Evolutionary conservation across 2,888 invertebrate genomes (phyloP), one percentile per base, ranked within the genome.

Genomic region (Labia minor): DNA sequence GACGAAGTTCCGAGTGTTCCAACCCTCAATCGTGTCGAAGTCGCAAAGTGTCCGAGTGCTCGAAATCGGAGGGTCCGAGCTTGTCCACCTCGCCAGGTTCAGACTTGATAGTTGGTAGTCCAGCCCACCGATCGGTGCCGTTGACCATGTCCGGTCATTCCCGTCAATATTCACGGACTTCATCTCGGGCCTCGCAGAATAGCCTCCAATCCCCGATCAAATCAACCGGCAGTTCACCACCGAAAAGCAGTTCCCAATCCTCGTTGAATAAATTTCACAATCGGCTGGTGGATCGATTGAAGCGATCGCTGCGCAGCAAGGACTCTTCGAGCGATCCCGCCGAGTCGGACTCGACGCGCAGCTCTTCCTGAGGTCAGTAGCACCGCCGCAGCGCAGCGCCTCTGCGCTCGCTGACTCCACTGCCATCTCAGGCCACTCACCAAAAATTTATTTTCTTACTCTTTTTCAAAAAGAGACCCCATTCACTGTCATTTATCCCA

Each of bases 201-300:
- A 82, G 84, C 68, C 78, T 84, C 11, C 83, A 84, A 72, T 87
- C 86, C 73, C 86, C 85, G 73, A 82, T 83, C 78, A 86, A 86
- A 77, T 83, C 83, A 73, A 83, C 85, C 74, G 85, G 82, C 74
- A 81, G 82, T 62, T 86, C 88, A 71, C 85, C 87, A 65, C 82
- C 85, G 65, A 78, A 81, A 74, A 79, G 80, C 72, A 81, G 82
- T 62, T 83, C 82, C 67, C 72, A 72, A 66, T 82, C 79, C 71
- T 84, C 85, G 72, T 77, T 88, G 70, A 88, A 89, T 77, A 89
- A 89, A 80, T 90, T 90, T 78, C 89, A 90, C 82, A 86, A 83
- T 78, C 83, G 88, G 75, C 82, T 90, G 76, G 85, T 90, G 77
- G 89, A 90, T 79, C 89, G 89, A 78, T 78, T 90, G 77, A 86